Percentiles rank a stretch among this genome's conserved stretches.
phyloP scores from a whole-genome alignment of 2,797 vertebrate species.

The Chelon labrosus region DNA sequence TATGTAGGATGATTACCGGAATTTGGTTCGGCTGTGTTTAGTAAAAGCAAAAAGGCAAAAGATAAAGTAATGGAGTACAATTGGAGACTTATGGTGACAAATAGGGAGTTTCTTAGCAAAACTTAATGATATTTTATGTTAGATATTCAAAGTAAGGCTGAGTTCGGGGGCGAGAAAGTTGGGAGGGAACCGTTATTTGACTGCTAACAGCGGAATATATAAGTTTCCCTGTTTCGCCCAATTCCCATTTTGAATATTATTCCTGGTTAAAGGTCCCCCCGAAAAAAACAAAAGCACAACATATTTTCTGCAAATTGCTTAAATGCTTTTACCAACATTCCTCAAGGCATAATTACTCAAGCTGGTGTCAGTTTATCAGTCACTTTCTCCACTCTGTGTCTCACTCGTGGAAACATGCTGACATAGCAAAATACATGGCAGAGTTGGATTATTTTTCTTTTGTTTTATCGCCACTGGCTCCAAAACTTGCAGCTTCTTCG shows the following conservation, averaged over 20 bases:
- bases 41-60: conserved; percentile 18
- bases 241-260: not conserved
- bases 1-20: conserved; percentile 42
- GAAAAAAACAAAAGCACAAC: conserved; percentile 1
- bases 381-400: conserved; percentile 34
- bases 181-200: not conserved
- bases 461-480: conserved; percentile 45
- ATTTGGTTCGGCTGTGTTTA: conserved; percentile 33
- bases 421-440: conserved; percentile 44
- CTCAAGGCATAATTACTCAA: conserved; percentile 20
- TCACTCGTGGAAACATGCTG: conserved; percentile 51
- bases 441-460: conserved; percentile 33
- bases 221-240: not conserved
- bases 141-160: not conserved
- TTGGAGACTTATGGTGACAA: not conserved
- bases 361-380: conserved; percentile 8
- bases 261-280: conserved; percentile 3
- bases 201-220: not conserved
- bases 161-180: not conserved
- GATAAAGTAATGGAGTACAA: conserved; percentile 20
- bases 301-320: conserved; percentile 15
- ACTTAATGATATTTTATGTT: not conserved
- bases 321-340: conserved; percentile 25
- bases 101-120: not conserved
- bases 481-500: conserved; percentile 21